Evolutionary conservation across 2,113 vertebrate species (phyloP).

Genomic region (human (Homo sapiens)): DNA sequence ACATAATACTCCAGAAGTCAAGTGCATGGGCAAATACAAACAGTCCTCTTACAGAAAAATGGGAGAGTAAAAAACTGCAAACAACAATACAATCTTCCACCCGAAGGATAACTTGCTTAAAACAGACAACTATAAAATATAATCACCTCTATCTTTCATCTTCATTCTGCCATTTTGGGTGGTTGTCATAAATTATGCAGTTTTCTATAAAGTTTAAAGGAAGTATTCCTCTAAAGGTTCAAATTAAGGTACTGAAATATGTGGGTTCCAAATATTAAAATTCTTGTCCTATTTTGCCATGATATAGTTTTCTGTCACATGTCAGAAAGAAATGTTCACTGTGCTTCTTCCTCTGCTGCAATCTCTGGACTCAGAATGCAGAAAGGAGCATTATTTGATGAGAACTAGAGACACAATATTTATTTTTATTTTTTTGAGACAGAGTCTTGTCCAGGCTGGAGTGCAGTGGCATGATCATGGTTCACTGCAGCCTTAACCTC

Average conservation of each 20-base stretch:
- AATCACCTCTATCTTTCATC: not conserved
- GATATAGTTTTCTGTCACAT: not conserved
- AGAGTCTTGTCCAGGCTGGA: too few species aligned
- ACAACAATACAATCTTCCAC: not conserved
- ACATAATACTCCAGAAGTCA: not conserved
- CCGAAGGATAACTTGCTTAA: not conserved
- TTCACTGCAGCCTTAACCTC: too few species aligned
- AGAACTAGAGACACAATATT: not conserved
- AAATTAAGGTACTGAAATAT: not conserved
- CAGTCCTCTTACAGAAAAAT: not conserved
- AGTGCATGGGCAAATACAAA: not conserved
- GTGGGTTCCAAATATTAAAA: not conserved
- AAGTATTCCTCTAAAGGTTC: not conserved
- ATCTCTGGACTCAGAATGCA: not conserved
- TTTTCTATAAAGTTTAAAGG: not conserved
- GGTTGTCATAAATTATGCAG: not conserved
- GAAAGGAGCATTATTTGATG: not conserved
- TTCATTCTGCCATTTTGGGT: not conserved
- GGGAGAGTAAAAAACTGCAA: not conserved
- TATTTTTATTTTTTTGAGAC: not conserved
- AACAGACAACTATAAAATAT: not conserved
- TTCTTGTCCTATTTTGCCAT: constrained; percentile 20
- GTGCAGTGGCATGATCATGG: too few species aligned
- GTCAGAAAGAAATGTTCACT: not conserved
- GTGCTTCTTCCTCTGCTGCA: not conserved